Base-by-base conservation (phyloP, 2,888 invertebrate species). In the Scrobipalpa atriplicella region DNA sequence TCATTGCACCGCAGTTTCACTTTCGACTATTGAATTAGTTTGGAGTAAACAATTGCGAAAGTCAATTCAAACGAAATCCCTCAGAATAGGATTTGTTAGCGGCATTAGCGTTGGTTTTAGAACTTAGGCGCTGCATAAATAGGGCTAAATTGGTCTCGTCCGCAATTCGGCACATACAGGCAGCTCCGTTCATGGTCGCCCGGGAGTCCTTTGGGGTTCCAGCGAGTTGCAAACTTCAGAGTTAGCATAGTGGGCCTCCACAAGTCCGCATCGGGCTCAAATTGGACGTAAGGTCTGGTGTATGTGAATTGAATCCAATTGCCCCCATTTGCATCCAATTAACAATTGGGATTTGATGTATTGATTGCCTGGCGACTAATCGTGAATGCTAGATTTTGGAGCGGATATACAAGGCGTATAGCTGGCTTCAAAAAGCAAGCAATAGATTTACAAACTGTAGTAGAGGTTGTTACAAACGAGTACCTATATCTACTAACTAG, bases 161-260 rank as follows among this genome's bases (percentile, higher is more conserved):
- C 76, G 75, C 82, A 85, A 87, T 85, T 80, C 74, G 73, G 79
- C 84, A 83, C 82, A 84, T 73, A 81, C 74, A 73, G 68, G 66
- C 72, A 16, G 9, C 8, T n/a, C n/a, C 43, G 13, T 43, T n/a
- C n/a, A 43, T 81, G 79, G 78, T 78, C 79, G 78, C 71, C 72
- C 67, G 73, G 71, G 78, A 72, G 76, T 84, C 85, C 85, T 84
- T 74, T 75, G 84, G 81, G 80, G 77, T 70, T 68, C 67, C 73
- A 79, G 78, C 79, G 77, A 89, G 86, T 90, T 89, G 78, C 82
- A 84, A 90, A 90, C 87, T 90, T 84, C 78, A 71, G 77, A 83
- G 84, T 83, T 82, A 84, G 86, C 85, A 84, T 79, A 86, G 85
- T 83, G 84, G 82, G 63, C 61, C 43, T 64, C 82, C 85, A 77